A percentile compares a stretch with the other conserved stretches of the same genome.
Conservation (phyloP, 2,797 vertebrate genomes). For the Micrastur ruficollis region DNA sequence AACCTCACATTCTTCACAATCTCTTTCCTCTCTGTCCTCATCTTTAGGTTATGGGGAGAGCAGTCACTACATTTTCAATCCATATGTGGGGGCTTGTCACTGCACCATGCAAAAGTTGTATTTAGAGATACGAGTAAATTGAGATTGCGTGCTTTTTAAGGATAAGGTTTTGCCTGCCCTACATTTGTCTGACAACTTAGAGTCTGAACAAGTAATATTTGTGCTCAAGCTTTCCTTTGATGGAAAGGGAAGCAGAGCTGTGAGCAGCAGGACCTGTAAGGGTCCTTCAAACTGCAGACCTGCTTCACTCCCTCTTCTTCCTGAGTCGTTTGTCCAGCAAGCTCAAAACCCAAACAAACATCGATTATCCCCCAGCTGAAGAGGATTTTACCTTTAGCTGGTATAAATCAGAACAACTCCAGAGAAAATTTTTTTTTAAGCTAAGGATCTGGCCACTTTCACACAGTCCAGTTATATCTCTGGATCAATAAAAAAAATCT, state of each 20-base stretch:
- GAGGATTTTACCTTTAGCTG: not conserved
- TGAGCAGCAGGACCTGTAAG: not conserved
- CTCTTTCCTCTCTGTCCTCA: not conserved
- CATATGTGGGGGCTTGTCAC: rapidly evolving
- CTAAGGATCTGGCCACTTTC: not conserved
- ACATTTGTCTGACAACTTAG: not conserved
- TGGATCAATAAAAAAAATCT: not conserved
- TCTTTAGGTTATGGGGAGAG: not conserved
- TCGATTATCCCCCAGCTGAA: not conserved
- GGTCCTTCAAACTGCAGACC: not conserved
- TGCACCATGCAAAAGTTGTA: not conserved
- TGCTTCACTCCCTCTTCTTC: not conserved
- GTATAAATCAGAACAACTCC: not conserved
- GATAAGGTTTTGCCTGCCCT: not conserved
- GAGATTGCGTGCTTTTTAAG: not conserved
- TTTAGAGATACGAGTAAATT: not conserved
- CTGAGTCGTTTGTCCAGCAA: not conserved
- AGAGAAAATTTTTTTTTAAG: not conserved
- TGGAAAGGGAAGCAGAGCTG: not conserved
- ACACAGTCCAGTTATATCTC: not conserved
- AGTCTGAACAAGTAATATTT: not conserved
- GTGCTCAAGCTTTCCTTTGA: not conserved
- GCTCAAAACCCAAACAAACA: not conserved
- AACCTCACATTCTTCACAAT: not conserved
- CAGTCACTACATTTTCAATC: not conserved